Evolutionary conservation across 53 echinoderm and acorn worm genomes (phyloP).

Genomic region (Holothuria scabra): DNA sequence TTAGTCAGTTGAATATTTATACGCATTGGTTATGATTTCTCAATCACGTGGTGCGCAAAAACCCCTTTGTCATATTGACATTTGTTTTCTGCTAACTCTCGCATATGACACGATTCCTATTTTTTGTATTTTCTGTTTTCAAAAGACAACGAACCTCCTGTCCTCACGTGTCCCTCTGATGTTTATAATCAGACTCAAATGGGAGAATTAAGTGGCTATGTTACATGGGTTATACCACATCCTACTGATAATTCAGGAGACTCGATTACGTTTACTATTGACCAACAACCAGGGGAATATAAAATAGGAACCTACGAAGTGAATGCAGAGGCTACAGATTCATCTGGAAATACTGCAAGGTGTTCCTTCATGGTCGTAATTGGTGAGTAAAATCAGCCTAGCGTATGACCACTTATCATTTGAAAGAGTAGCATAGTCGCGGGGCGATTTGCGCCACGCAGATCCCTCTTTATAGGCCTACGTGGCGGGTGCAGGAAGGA

Average conservation of each 20-base stretch:
- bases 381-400: neutral
- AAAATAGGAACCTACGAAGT: neutral
- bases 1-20: too few species aligned
- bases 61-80: too few species aligned
- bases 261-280: neutral
- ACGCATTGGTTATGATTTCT: too few species aligned
- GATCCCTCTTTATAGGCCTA: too few species aligned
- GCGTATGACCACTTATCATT: too few species aligned
- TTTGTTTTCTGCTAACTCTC: too few species aligned
- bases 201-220: neutral
- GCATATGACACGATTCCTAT: too few species aligned
- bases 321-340: conserved; percentile 7
- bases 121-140: neutral
- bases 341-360: neutral
- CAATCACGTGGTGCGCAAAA: too few species aligned
- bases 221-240: neutral
- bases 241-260: conserved; percentile 5
- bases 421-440: too few species aligned
- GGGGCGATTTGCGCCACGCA: too few species aligned
- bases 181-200: neutral
- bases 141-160: conserved; percentile 13
- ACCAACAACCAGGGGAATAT: neutral
- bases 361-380: conserved; percentile 19
- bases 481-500: too few species aligned
- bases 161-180: neutral